These are phyloP conservation scores for Antedon bifida DNA, from an alignment of 35 echinoderm and acorn worm species.

Conservation along the genomic window DNA sequence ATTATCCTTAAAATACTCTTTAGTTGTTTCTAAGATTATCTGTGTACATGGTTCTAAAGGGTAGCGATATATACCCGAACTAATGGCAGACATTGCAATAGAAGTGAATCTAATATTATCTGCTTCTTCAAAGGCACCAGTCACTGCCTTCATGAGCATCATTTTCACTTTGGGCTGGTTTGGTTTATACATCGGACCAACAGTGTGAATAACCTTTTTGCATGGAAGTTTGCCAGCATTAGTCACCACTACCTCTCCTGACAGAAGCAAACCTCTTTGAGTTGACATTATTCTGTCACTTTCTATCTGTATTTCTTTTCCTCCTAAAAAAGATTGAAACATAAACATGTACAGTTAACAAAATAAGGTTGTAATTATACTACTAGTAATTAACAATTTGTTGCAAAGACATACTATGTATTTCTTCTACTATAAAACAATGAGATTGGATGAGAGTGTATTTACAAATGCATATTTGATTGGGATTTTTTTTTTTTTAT, in stretches of 20 bases:
- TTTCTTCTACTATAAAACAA: no score
- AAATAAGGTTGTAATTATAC: no score
- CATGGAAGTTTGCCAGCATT: slow-evolving; percentile 23
- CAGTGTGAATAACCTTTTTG: slow-evolving; percentile 27
- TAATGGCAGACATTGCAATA: slow-evolving; percentile 35
- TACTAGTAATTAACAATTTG: not conserved
- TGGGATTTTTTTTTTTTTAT: no score
- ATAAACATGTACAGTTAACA: not conserved
- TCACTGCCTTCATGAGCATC: not conserved
- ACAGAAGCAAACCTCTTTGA: not conserved
- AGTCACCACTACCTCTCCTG: slow-evolving; percentile 16
- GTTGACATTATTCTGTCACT: slow-evolving; percentile 5
- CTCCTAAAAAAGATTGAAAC: slow-evolving; percentile 15
- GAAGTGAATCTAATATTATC: not conserved
- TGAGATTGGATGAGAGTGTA: no score
- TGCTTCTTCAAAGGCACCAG: not conserved
- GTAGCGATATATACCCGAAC: slow-evolving; percentile 25
- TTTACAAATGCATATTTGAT: no score
- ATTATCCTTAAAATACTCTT: slow-evolving; percentile 2
- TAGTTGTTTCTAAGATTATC: slow-evolving; percentile 2
- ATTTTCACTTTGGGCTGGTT: not conserved
- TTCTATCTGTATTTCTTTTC: slow-evolving; percentile 18
- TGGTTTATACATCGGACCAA: slow-evolving; percentile 15
- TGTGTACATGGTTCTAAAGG: slow-evolving; percentile 19
- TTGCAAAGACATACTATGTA: no score